Conservation (phyloP, 2,113 vertebrate genomes). For the Abramis brama region DNA sequence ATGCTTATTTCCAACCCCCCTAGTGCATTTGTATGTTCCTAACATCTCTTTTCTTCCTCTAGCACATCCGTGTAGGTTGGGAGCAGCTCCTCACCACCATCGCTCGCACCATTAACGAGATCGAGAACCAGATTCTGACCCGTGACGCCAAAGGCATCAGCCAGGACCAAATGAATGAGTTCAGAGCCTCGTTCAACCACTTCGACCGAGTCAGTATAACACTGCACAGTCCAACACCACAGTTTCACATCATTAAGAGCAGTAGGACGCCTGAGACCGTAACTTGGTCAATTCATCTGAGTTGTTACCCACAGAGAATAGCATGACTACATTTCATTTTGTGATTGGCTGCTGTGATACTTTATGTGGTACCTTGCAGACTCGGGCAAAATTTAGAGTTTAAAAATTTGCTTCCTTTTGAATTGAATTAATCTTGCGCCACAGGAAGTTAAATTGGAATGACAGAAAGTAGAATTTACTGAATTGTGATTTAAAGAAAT, state of each 20-base stretch:
- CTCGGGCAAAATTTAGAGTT: neutral
- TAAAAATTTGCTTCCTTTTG: neutral
- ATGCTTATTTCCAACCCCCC: neutral
- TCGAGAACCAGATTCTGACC: constrained; percentile 98
- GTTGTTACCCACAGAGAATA: neutral
- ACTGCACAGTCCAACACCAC: constrained; percentile 23
- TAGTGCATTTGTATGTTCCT: neutral
- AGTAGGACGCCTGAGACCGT: neutral
- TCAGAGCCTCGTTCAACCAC: constrained; percentile 98
- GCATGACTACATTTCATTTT: neutral
- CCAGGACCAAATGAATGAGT: constrained; percentile 98
- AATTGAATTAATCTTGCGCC: no score
- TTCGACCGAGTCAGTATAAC: constrained; percentile 92
- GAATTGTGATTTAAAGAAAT: neutral
- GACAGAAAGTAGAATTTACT: neutral
- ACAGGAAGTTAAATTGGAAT: neutral
- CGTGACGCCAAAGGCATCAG: constrained; percentile 99
- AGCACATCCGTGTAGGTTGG: constrained; percentile 99
- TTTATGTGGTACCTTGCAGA: neutral
- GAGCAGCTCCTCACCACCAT: constrained; percentile 98
- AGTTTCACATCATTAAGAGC: neutral
- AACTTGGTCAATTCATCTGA: neutral
- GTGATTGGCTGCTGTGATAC: neutral
- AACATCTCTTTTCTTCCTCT: constrained; percentile 35
- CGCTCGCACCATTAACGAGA: constrained; percentile 96